These are phyloP conservation scores for Philopedon plagiatum DNA, from an alignment of 2,888 invertebrate genomes.

Conservation along the genomic window DNA sequence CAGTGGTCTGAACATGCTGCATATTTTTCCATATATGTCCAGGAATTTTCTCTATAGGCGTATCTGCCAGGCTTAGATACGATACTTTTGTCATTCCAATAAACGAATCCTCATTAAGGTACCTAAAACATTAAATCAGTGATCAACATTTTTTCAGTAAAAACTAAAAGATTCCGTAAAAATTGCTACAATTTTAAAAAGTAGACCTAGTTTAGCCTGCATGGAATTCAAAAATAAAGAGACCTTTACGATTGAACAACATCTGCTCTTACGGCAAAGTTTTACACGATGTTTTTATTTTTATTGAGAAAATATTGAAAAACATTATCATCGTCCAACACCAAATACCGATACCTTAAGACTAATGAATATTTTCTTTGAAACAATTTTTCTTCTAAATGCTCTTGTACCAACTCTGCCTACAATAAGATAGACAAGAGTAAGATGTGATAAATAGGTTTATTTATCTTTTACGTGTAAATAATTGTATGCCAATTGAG, in stretches of 20 bases:
- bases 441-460: constrained; percentile 4
- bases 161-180: neutral
- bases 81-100: constrained; percentile 81
- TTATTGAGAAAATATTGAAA: no score
- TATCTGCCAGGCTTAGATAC: constrained; percentile 86
- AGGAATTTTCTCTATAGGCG: constrained; percentile 82
- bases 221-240: no score
- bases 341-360: no score
- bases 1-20: constrained; percentile 84
- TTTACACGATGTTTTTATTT: no score
- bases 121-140: constrained; percentile 71
- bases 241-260: no score
- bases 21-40: constrained; percentile 82
- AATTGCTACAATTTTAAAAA: no score
- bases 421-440: neutral
- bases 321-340: no score
- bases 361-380: no score
- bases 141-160: neutral
- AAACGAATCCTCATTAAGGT: constrained; percentile 81
- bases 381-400: neutral
- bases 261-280: no score
- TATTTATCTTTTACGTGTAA: constrained; percentile 3
- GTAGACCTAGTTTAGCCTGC: no score
- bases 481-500: constrained; percentile 4
- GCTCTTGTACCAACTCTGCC: neutral